Evolutionary conservation across 2,888 invertebrate species (phyloP), one percentile per base, ranked within the genome.

Genomic region (Biston betularia): DNA sequence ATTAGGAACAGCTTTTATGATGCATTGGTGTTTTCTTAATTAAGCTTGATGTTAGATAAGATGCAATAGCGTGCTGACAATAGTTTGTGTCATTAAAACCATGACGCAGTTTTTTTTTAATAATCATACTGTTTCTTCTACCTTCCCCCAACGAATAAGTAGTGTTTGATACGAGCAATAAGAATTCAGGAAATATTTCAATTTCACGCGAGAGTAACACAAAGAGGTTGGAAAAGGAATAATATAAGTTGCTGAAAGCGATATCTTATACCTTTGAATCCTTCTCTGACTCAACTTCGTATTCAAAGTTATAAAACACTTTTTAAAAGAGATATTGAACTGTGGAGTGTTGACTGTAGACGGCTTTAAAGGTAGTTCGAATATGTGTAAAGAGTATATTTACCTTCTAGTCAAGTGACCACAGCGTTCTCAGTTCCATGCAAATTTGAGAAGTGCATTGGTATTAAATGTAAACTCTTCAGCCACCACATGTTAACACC

Each of bases 121-220:
- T n/a, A 38, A 4, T 35, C 6, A 42, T 42, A 42, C 11, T n/a
- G 33, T 15, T 3, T 8, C 33, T 44, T n/a, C 40, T 15, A 6
- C 40, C 12, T 8, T 9, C 7, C 69, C 70, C 73, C 70, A 56
- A 14, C 15, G n/a, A 24, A 44, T 53, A 64, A 40, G 56, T 60
- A 46, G 44, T 59, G 42, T 64, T 68, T 64, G 64, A 57, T 68
- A 45, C 63, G 54, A 58, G 48, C 48, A 44, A 61, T 44, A 50
- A 54, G 57, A 54, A 34, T 45, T 58, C 42, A 60, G 63, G 49
- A 62, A 63, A 71, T 73, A 71, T 71, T 71, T 71, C 68, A 71
- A 65, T 69, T 71, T 69, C 53, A 66, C 59, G 63, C 62, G 44
- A 61, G 50, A 68, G 15, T 50, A 44, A 48, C 56, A 56, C 53